Evolutionary conservation across 2,113 vertebrate genomes (phyloP), one percentile per base, ranked within the genome.

Genomic region (Nibea albiflora): DNA sequence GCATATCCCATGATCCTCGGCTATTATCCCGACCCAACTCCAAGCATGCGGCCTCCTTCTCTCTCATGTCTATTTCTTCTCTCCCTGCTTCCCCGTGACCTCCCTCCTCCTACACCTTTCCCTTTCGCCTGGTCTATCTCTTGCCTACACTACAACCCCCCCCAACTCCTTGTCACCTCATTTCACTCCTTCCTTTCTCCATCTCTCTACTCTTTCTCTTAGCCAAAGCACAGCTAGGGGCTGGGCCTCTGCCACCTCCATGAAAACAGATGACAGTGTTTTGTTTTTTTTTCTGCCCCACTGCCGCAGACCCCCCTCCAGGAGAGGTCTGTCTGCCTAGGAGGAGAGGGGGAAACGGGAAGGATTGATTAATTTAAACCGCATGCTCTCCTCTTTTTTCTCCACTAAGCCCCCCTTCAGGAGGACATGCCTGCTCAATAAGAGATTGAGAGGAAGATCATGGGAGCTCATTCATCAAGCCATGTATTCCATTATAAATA

Each of bases 291-390:
- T 19, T 22, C 69, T 53, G 69, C 75, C 87, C 62, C 61, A 67
- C 84, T 90, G 89, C 89, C 60, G 53, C 73, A 89, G 82, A 90
- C 82, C 76, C 71, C 87, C 83, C 85, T 85, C 74, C 84, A 85
- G 66, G 83, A 76, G 82, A 78, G 72, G 78, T 87, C 85, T 81
- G 77, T 88, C 88, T 85, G 90, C 81, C 70, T 86, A 17, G 84
- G 61, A 91, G 80, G 70, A 87, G 89, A 90, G 87, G 69, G 81
- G 88, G 87, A 88, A 91, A 89, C 81, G 85, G 86, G 79, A 78
- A 86, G 88, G 85, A 89, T 84, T 89, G 91, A 94, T 95, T 94
- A 70, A 94, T 93, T 92, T 91, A 83, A 88, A 94, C 91, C 76
- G 84, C 86, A 79, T 64, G 22, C 89, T 84, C 73, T 79, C 60